Evolutionary conservation across 2,888 invertebrate genomes (phyloP), one percentile per base, ranked within the genome.

Genomic region (Acrobasis consociella): DNA sequence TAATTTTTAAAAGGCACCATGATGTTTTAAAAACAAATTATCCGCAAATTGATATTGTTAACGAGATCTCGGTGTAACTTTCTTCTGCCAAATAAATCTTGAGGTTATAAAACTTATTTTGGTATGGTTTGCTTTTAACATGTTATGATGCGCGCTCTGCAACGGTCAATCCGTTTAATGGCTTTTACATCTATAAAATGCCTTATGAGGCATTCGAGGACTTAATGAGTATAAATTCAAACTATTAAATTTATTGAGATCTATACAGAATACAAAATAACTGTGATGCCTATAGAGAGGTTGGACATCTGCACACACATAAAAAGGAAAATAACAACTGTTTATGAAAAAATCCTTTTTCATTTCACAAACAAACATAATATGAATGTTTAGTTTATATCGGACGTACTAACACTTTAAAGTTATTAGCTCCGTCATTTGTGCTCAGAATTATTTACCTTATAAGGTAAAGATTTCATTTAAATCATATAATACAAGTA

Each of bases 1-100:
- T 68, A 67, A 72, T 66, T 64, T 65, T 63, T 68, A 31, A 58
- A 55, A 53, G 51, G 31, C 56, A 52, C 59, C 42, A 60, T 42
- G 58, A 49, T 59, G 53, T 63, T 60, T 53, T 49, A 53, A 60
- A 64, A 31, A 55, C 66, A 59, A 67, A 67, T 62, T 55, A 56
- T 38, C 55, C 22, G 62, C 64, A 66, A 65, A 67, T 65, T 69
- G 61, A 62, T 56, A 65, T 51, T 63, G 51, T 64, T 58, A 59
- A 53, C 59, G 59, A 59, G 58, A 17, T 49, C 53, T 31, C 42
- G n/a, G 37, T 53, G 42, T 42, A 37, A 53, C 53, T 61, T 61
- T 61, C 61, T 61, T 61, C 53, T 61, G 53, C 53, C 60, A 49
- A 46, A 46, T 61, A 53, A 61, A 61, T 61, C 61, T 46, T 49